Conservation (phyloP, 2,888 invertebrate species). For the Drosophila mettleri region DNA sequence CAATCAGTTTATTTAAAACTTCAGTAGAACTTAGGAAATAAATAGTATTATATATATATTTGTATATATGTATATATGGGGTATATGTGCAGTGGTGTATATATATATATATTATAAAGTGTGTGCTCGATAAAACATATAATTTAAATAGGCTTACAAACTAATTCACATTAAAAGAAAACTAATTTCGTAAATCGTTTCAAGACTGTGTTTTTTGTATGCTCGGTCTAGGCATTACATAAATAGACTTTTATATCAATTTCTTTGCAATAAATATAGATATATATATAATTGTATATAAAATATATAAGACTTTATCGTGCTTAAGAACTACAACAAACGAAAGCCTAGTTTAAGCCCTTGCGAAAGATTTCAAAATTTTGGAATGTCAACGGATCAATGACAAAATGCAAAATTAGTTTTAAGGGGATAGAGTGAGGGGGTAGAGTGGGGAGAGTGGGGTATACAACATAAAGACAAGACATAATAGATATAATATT, state of each 20-base stretch:
- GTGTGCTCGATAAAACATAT: conserved; percentile 47
- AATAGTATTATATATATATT: conserved; percentile 26
- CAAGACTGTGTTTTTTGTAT: conserved; percentile 34
- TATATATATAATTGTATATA: conserved; percentile 33
- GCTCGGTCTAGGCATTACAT: conserved; percentile 21
- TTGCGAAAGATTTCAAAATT: conserved; percentile 24
- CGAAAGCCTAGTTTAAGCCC: conserved; percentile 18
- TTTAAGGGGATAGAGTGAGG: too few species aligned
- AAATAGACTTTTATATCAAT: background rate
- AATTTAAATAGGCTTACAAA: conserved; percentile 53
- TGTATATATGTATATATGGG: conserved; percentile 22
- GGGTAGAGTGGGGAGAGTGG: background rate
- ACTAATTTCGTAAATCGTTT: conserved; percentile 55
- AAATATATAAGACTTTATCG: conserved; percentile 43
- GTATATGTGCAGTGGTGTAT: conserved; percentile 47
- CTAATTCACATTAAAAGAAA: conserved; percentile 48
- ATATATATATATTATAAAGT: background rate
- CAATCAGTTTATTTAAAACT: conserved; percentile 60
- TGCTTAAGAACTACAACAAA: conserved; percentile 22
- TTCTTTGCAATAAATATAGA: conserved; percentile 24
- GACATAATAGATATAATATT: background rate
- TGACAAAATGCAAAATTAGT: conserved; percentile 49
- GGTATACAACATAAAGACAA: conserved; percentile 22
- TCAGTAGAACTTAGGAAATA: conserved; percentile 51
- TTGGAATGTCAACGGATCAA: conserved; percentile 69